A percentile compares a stretch with the other conserved stretches of the same genome.
Evolutionary conservation across 2,888 invertebrate species (phyloP).

Genomic region (Acanthosepion pharaonis): DNA sequence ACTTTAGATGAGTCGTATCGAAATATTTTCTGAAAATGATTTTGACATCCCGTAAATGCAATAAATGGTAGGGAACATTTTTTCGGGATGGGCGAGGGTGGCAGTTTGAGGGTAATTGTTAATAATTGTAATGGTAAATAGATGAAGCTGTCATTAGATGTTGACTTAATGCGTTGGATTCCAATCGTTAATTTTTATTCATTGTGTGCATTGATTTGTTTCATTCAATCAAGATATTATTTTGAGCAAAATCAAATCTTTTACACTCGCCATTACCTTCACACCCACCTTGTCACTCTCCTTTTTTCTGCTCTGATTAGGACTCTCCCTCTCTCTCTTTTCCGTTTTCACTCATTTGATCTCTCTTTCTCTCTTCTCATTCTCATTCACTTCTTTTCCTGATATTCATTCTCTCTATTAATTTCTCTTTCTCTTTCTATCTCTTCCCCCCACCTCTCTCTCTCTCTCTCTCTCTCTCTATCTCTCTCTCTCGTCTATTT

Average conservation of each 20-base stretch:
- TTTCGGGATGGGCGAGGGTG: not conserved
- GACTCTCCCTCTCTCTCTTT: too few species aligned
- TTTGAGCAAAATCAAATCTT: not conserved
- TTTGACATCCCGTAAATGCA: slow-evolving; percentile 33
- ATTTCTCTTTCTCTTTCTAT: too few species aligned
- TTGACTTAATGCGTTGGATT: not conserved
- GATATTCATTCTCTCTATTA: too few species aligned
- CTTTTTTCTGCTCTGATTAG: too few species aligned
- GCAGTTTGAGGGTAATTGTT: not conserved
- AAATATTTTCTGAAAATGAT: not conserved
- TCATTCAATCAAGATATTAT: not conserved
- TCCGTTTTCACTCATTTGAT: too few species aligned
- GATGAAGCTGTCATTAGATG: slow-evolving; percentile 9
- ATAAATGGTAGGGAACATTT: not conserved
- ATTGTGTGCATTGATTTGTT: not conserved
- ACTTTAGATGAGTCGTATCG: not conserved
- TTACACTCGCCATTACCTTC: not conserved
- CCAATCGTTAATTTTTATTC: not conserved
- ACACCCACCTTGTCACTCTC: not conserved
- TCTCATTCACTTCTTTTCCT: too few species aligned
- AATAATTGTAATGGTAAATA: slow-evolving; percentile 11
- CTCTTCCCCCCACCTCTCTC: not conserved
- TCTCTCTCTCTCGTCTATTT: too few species aligned
- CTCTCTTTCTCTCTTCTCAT: too few species aligned
- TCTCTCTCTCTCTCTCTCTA: too few species aligned